Evolutionary conservation across 2,797 vertebrate genomes (phyloP).

Genomic region (Sparus aurata): DNA sequence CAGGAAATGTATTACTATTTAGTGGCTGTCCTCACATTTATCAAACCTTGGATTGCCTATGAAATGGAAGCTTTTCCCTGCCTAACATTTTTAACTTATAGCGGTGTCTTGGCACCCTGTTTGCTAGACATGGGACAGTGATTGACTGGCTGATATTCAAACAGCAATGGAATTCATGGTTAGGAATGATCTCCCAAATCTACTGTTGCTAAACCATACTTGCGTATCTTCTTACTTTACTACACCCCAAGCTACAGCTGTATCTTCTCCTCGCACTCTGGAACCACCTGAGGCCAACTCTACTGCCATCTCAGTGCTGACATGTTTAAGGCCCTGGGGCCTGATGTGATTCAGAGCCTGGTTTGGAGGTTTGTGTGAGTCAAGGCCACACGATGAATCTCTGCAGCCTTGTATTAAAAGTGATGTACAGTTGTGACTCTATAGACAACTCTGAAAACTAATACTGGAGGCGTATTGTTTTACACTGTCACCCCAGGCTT

Average conservation of each 20-base stretch:
- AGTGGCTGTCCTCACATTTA: slow-evolving; percentile 35
- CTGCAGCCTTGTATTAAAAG: slow-evolving; percentile 65
- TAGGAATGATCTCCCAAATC: slow-evolving; percentile 50
- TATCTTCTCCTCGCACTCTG: slow-evolving; percentile 42
- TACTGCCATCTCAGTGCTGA: slow-evolving; percentile 51
- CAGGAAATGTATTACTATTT: slow-evolving; percentile 35
- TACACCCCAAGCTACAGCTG: slow-evolving; percentile 46
- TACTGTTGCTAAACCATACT: slow-evolving; percentile 46
- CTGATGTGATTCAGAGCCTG: slow-evolving; percentile 62
- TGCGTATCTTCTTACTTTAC: slow-evolving; percentile 44
- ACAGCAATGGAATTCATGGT: slow-evolving; percentile 36
- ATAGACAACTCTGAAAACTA: slow-evolving; percentile 62
- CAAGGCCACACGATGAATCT: slow-evolving; percentile 67
- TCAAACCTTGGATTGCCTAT: slow-evolving; percentile 43
- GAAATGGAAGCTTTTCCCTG: slow-evolving; percentile 44
- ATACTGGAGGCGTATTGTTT: slow-evolving; percentile 65
- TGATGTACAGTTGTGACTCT: slow-evolving; percentile 69
- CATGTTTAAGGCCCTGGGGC: slow-evolving; percentile 61
- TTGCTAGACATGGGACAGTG: slow-evolving; percentile 31
- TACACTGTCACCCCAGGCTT: slow-evolving; percentile 58
- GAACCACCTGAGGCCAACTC: slow-evolving; percentile 48
- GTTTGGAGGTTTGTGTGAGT: slow-evolving; percentile 52
- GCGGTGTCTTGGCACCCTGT: neutral
- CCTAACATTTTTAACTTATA: slow-evolving; percentile 43
- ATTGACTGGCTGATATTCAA: slow-evolving; percentile 58